Conservation (phyloP, 2,888 invertebrate genomes). For the Onthophagus sagittarius region DNA sequence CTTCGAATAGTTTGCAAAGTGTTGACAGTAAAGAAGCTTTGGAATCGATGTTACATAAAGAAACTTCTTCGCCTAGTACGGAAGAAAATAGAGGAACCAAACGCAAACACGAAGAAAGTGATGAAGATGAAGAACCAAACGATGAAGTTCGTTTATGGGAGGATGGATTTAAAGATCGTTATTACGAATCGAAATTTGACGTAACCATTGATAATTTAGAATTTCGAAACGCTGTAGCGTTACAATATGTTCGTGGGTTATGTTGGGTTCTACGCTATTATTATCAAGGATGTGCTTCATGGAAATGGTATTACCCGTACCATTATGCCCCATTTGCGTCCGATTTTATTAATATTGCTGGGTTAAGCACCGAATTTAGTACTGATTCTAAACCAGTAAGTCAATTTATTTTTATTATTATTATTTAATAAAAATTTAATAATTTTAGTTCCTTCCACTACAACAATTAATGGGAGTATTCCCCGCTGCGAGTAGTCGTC, state of each 20-base stretch:
- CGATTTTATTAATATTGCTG: constrained; percentile 90
- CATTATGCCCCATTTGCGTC: constrained; percentile 99
- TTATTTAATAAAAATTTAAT: neutral
- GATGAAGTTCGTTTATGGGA: constrained; percentile 94
- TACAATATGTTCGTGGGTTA: constrained; percentile 92
- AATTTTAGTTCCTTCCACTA: constrained; percentile 80
- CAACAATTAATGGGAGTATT: constrained; percentile 99
- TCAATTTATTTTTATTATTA: constrained; percentile 25
- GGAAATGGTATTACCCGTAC: constrained; percentile 99
- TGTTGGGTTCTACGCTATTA: constrained; percentile 99
- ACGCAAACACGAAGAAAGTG: constrained; percentile 52
- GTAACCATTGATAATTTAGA: constrained; percentile 67
- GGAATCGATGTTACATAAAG: constrained; percentile 53
- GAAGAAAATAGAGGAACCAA: constrained; percentile 50
- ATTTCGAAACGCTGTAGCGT: constrained; percentile 75
- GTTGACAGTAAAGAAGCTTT: constrained; percentile 37
- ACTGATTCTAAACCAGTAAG: constrained; percentile 82
- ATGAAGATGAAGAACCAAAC: constrained; percentile 72
- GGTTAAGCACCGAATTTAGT: constrained; percentile 83
- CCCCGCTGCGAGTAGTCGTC: constrained; percentile 92
- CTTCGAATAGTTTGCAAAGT: constrained; percentile 36
- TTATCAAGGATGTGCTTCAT: constrained; percentile 98
- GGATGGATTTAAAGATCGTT: constrained; percentile 96
- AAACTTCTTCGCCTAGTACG: constrained; percentile 30
- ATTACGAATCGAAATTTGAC: constrained; percentile 94